Percentiles rank a stretch among this genome's conserved stretches.
Conservation (phyloP, 2,113 vertebrate genomes). For the Ellobius talpinus region DNA sequence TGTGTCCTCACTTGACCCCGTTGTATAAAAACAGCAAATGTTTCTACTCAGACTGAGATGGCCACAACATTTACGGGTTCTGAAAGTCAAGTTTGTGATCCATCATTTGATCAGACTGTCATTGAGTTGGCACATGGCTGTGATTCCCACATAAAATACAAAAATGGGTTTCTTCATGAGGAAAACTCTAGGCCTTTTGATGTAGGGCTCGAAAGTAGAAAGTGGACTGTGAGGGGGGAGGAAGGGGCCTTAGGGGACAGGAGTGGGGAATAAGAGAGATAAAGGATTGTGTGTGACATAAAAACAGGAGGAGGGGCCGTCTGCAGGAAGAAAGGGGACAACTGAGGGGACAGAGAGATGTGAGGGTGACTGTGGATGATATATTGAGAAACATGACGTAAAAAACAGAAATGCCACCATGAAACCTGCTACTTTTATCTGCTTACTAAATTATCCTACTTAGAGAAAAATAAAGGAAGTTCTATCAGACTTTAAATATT, state of each 20-base stretch:
- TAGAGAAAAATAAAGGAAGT: background rate
- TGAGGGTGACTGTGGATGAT: background rate
- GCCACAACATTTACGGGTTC: background rate
- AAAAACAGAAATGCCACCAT: background rate
- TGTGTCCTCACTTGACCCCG: too few relatives aligned
- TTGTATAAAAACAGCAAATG: background rate
- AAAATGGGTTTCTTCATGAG: background rate
- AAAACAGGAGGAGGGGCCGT: background rate
- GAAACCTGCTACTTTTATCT: background rate
- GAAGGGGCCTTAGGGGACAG: background rate
- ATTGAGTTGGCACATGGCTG: background rate
- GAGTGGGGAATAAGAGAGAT: too few relatives aligned
- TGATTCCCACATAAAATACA: background rate
- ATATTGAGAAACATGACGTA: background rate
- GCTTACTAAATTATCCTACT: background rate
- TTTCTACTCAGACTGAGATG: background rate
- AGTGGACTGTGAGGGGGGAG: background rate
- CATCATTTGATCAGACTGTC: background rate
- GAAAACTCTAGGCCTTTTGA: background rate
- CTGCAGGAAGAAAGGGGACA: background rate
- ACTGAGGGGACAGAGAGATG: rapidly evolving
- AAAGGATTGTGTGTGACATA: background rate
- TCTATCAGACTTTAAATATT: background rate
- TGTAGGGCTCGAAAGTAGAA: background rate
- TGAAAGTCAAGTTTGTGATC: background rate